A percentile compares a stretch with the other conserved stretches of the same genome.
Conservation (phyloP, 2,888 invertebrate genomes). For the Balanococcus diminutus region DNA sequence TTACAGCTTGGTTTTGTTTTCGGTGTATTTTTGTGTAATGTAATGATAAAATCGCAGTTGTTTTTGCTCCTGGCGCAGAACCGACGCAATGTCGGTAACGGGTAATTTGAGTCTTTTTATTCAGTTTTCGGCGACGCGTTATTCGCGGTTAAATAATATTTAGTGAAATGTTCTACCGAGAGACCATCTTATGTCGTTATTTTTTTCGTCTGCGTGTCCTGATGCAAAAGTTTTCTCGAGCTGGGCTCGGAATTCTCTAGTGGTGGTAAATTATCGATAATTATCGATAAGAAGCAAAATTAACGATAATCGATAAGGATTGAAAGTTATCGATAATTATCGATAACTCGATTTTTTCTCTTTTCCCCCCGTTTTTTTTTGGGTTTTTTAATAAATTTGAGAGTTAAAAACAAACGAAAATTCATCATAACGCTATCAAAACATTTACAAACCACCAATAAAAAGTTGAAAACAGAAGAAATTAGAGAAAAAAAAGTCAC, state of each 20-base stretch:
- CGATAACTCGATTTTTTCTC: too few relatives aligned
- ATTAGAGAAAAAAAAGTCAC: too few relatives aligned
- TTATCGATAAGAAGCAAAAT: too few relatives aligned
- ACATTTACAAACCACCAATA: too few relatives aligned
- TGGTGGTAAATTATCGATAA: too few relatives aligned
- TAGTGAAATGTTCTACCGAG: not conserved
- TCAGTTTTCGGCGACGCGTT: not conserved
- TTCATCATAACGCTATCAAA: too few relatives aligned
- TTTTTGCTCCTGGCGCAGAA: not conserved
- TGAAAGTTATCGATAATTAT: too few relatives aligned
- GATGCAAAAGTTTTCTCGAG: not conserved
- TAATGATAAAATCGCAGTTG: not conserved
- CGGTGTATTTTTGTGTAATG: not conserved
- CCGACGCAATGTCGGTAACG: not conserved
- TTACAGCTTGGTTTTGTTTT: not conserved
- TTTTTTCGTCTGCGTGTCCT: not conserved
- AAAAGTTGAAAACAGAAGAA: too few relatives aligned
- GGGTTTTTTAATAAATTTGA: too few relatives aligned
- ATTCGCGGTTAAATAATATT: slow-evolving; percentile 22
- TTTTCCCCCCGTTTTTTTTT: too few relatives aligned
- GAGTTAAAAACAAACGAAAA: too few relatives aligned
- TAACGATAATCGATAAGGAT: too few relatives aligned
- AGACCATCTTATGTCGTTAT: not conserved
- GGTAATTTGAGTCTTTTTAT: slow-evolving; percentile 11
- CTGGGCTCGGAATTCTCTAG: not conserved